These are phyloP conservation scores for Oligia strigilis DNA, from an alignment of 2,888 invertebrate genomes.

Conservation along the genomic window DNA sequence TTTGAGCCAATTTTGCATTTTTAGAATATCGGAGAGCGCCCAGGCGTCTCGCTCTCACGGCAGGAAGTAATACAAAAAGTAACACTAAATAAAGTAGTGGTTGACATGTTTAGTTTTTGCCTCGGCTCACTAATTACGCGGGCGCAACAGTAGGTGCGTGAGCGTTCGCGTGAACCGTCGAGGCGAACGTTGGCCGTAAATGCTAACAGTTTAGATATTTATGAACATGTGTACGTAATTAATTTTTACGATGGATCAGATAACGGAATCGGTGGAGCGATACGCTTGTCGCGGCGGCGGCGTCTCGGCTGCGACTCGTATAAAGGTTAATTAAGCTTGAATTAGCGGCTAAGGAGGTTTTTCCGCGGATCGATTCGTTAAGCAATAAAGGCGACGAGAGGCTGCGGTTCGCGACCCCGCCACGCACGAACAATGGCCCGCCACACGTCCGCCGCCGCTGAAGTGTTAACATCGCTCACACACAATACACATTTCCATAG, in stretches of 20 bases:
- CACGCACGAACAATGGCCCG: conserved; percentile 73
- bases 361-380: conserved; percentile 70
- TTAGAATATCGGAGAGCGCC: conserved; percentile 86
- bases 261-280: conserved; percentile 86
- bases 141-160: conserved; percentile 79
- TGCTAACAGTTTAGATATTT: conserved; percentile 89
- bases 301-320: conserved; percentile 76
- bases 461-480: conserved; percentile 76
- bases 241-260: conserved; percentile 90
- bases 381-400: conserved; percentile 69
- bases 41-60: conserved; percentile 85
- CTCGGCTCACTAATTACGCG: conserved; percentile 81
- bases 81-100: conserved; percentile 87
- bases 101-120: conserved; percentile 87
- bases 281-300: conserved; percentile 84
- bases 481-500: conserved; percentile 75
- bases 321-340: conserved; percentile 84
- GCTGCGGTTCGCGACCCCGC: conserved; percentile 70
- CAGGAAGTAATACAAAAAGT: conserved; percentile 89
- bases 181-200: conserved; percentile 85
- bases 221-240: conserved; percentile 90
- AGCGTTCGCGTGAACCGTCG: conserved; percentile 81
- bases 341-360: conserved; percentile 77
- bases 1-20: conserved; percentile 90
- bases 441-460: conserved; percentile 61